phyloP scores from a whole-genome alignment of 2,797 vertebrate genomes.

The Holocentrus rufus region DNA sequence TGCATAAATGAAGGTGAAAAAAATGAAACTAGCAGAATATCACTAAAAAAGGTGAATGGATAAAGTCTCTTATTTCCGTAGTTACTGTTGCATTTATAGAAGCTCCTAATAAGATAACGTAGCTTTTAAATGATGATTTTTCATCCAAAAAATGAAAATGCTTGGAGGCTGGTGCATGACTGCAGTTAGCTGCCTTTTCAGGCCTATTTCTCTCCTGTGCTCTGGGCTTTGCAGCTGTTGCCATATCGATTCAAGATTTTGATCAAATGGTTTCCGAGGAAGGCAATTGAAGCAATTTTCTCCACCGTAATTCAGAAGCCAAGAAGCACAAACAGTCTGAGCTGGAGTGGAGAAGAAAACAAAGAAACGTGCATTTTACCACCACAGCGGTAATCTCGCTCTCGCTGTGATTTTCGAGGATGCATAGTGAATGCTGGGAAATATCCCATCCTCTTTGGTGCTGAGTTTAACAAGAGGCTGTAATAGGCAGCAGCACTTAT shows the following conservation, averaged over 20 bases:
- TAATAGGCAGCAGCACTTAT: constrained; percentile 15
- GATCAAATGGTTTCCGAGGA: constrained; percentile 53
- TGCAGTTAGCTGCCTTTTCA: neutral
- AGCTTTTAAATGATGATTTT: too few relatives aligned
- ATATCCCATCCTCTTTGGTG: neutral
- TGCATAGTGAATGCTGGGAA: neutral
- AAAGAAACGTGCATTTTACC: constrained; percentile 27
- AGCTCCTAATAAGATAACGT: too few relatives aligned
- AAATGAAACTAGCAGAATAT: too few relatives aligned
- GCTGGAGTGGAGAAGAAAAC: constrained; percentile 39
- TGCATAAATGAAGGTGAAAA: too few relatives aligned
- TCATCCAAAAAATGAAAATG: neutral
- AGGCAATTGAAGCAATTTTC: constrained; percentile 57
- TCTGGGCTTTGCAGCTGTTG: constrained; percentile 33
- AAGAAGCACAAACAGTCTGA: constrained; percentile 38
- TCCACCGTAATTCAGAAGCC: constrained; percentile 33
- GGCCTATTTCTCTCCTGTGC: constrained; percentile 2
- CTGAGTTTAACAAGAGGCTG: neutral
- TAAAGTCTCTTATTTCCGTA: too few relatives aligned
- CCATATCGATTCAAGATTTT: constrained; percentile 49
- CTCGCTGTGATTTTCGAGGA: constrained; percentile 8
- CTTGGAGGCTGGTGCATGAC: neutral
- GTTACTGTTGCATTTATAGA: too few relatives aligned
- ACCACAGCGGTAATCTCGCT: neutral
- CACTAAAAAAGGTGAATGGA: too few relatives aligned